Percentiles rank a stretch among this genome's conserved stretches.
These are phyloP conservation scores for Dysmachus trigonus DNA, from an alignment of 2,888 invertebrate species.

Conservation along the genomic window DNA sequence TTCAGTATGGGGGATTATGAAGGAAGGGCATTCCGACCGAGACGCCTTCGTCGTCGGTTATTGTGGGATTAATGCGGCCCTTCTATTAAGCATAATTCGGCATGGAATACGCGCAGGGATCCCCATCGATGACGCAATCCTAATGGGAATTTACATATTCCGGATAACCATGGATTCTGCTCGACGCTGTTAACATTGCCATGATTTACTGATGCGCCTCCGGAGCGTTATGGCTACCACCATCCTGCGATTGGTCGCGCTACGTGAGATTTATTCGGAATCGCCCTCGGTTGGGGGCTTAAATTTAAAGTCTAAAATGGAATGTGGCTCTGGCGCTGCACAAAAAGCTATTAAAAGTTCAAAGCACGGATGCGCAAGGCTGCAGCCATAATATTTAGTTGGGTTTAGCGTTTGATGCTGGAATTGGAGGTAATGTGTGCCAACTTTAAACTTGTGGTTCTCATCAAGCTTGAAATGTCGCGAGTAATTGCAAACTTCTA, in stretches of 20 bases:
- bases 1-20: not conserved
- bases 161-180: not conserved
- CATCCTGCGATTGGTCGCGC: not conserved
- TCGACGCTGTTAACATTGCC: not conserved
- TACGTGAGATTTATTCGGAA: not conserved
- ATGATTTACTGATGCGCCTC: not conserved
- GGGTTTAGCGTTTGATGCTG: too few relatives aligned
- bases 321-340: too few relatives aligned
- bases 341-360: too few relatives aligned
- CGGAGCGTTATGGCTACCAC: not conserved
- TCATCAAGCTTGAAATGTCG: too few relatives aligned
- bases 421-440: too few relatives aligned
- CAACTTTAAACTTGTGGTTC: too few relatives aligned
- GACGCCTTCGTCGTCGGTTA: not conserved
- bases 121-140: not conserved
- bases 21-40: not conserved
- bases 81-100: not conserved
- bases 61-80: not conserved
- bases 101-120: not conserved
- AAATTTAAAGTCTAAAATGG: too few relatives aligned
- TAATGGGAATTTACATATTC: not conserved
- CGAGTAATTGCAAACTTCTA: too few relatives aligned
- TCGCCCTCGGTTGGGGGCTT: not conserved
- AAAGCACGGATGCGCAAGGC: too few relatives aligned
- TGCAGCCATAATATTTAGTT: too few relatives aligned